These are phyloP conservation scores for Oncorhynchus tshawytscha DNA, from an alignment of 2,113 vertebrate species.

Conservation along the genomic window DNA sequence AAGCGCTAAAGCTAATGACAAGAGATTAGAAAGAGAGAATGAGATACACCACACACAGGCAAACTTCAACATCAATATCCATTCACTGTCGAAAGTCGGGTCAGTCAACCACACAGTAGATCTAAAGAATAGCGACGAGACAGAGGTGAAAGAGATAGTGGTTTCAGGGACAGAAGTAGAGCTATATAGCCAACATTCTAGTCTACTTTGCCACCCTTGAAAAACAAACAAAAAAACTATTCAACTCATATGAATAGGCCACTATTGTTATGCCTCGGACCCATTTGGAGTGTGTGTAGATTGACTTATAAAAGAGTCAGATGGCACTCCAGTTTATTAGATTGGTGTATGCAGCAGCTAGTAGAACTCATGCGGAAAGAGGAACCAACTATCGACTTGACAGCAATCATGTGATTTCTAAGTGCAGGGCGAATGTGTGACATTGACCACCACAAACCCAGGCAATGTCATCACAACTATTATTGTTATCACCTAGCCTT, in stretches of 20 bases:
- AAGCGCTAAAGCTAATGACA: not conserved
- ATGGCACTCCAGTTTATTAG: not conserved
- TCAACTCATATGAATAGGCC: too few relatives aligned
- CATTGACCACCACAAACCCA: conserved; percentile 14
- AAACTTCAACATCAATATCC: too few relatives aligned
- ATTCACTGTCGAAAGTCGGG: too few relatives aligned
- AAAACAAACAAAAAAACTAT: not conserved
- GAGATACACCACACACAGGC: too few relatives aligned
- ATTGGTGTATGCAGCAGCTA: not conserved
- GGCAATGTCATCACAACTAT: not conserved
- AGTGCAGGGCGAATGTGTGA: conserved; percentile 5
- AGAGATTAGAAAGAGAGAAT: too few relatives aligned
- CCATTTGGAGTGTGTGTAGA: not conserved
- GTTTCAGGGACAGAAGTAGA: not conserved
- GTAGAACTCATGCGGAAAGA: conserved; percentile 18
- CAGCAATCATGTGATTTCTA: conserved; percentile 39
- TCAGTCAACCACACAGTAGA: not conserved
- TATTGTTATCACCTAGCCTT: too few relatives aligned
- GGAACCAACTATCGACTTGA: conserved; percentile 45
- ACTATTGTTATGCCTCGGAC: not conserved
- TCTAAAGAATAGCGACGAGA: not conserved
- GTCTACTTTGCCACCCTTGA: not conserved
- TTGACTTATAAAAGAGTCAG: not conserved
- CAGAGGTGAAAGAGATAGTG: not conserved
- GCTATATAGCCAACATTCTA: not conserved